Conservation (phyloP, 2,888 invertebrate species). For the Rugalucina vietnamica region DNA sequence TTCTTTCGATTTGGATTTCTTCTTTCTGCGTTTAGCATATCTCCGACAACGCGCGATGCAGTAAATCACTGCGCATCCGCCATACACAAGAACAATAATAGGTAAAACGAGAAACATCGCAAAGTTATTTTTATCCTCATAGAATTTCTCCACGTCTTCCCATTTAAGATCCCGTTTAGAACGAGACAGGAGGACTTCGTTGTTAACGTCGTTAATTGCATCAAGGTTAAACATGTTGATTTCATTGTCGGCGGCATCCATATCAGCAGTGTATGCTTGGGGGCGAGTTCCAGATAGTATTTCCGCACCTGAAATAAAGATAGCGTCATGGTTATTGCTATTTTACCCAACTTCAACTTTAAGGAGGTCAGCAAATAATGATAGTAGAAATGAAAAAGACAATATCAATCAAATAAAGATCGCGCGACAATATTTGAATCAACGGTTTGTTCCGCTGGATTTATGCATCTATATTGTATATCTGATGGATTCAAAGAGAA, state of each 20-base stretch:
- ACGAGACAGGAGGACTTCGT: constrained; percentile 21
- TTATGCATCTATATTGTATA: no score
- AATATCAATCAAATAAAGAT: no score
- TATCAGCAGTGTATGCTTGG: neutral
- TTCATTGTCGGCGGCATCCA: neutral
- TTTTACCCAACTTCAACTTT: no score
- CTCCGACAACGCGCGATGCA: constrained; percentile 67
- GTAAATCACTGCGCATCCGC: constrained; percentile 71
- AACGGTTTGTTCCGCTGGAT: no score
- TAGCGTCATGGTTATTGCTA: no score
- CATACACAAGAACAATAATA: constrained; percentile 69
- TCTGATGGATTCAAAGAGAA: no score
- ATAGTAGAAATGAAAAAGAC: no score
- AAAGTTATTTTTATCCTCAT: constrained; percentile 72
- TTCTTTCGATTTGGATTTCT: constrained; percentile 39
- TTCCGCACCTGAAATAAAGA: neutral
- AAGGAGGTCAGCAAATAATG: no score
- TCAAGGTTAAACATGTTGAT: neutral
- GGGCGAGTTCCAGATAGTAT: neutral
- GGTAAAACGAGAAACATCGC: constrained; percentile 73
- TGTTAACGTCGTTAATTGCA: neutral
- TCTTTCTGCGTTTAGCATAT: constrained; percentile 62
- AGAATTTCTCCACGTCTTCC: constrained; percentile 67
- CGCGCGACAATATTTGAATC: no score
- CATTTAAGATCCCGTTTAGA: constrained; percentile 54